phyloP scores from a whole-genome alignment of 2,888 invertebrate genomes.

The Erebia epiphron region DNA sequence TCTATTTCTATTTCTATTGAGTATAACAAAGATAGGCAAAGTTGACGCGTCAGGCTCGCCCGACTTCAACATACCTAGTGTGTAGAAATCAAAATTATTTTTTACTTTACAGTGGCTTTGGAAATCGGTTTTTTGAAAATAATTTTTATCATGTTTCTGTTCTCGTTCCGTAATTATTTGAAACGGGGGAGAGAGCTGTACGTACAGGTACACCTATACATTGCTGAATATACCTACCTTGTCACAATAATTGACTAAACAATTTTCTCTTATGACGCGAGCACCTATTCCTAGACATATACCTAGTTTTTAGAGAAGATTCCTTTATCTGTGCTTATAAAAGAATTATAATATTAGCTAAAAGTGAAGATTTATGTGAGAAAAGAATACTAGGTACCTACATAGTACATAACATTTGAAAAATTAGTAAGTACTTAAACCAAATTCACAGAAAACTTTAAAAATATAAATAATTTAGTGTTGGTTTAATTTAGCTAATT shows the following conservation, averaged over 20 bases:
- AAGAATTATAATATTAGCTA: background rate
- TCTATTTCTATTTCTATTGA: too few relatives aligned
- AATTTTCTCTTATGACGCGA: conserved; percentile 12
- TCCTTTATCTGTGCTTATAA: background rate
- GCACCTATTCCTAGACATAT: conserved; percentile 3
- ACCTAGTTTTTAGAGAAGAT: background rate
- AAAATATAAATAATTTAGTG: background rate
- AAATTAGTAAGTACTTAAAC: background rate
- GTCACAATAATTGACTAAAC: conserved; percentile 28
- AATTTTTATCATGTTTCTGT: conserved; percentile 39
- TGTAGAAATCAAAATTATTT: too few relatives aligned
- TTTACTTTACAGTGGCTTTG: too few relatives aligned
- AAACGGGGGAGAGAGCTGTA: conserved; percentile 28
- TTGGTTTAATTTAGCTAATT: conserved; percentile 14
- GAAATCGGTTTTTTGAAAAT: too few relatives aligned
- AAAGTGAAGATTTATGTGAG: background rate
- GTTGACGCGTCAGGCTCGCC: too few relatives aligned
- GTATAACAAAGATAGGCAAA: too few relatives aligned
- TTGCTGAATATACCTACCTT: conserved; percentile 31
- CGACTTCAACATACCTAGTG: too few relatives aligned
- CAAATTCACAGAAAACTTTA: background rate
- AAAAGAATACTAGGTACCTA: too few relatives aligned
- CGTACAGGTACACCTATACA: conserved; percentile 7
- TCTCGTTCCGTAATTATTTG: conserved; percentile 33
- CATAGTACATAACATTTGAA: background rate